Evolutionary conservation across 2,888 invertebrate genomes (phyloP), one percentile per base, ranked within the genome.

Genomic region (Tetropium fuscum): DNA sequence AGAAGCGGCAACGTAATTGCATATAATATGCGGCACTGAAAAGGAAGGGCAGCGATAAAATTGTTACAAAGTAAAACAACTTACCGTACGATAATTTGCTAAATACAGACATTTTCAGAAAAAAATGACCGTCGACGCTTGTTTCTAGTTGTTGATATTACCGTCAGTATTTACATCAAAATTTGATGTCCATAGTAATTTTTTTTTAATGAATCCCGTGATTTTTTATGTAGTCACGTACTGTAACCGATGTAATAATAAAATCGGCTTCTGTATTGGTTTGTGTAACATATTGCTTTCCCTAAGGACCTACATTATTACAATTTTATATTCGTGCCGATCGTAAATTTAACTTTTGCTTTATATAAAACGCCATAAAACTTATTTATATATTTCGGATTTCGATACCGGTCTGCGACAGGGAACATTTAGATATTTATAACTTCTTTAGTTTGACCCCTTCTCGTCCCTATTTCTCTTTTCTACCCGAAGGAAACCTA

Each of bases 291-390:
- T 66, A 70, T 68, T 66, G 63, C 58, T 53, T 54, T 58, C 64
- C 67, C 68, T 64, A 55, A 66, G 64, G 65, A 66, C 58, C 62
- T 53, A 53, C 58, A 65, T 63, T 63, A 58, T 64, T 63, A 59
- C 68, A 60, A 71, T 71, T 69, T 69, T 68, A 69, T 71, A 62
- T 66, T 69, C 68, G 53, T 55, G 51, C 48, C 63, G 62, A 60
- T 67, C 68, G 63, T 71, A 71, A 71, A 71, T 69, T 67, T 60
- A 55, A 58, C 48, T 60, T 60, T 60, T 60, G 62, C 63, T 53
- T 61, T 61, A 57, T 61, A 61, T 44, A 45, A 53, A 57, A 53
- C 49, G 20, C 43, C 57, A 48, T 57, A 61, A 61, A 61, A 48
- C 49, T 61, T 53, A 57, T 61, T 61, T 61, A 57, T 61, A 61